Base-by-base conservation (phyloP, 2,113 vertebrate genomes). In the Osmerus mordax region DNA sequence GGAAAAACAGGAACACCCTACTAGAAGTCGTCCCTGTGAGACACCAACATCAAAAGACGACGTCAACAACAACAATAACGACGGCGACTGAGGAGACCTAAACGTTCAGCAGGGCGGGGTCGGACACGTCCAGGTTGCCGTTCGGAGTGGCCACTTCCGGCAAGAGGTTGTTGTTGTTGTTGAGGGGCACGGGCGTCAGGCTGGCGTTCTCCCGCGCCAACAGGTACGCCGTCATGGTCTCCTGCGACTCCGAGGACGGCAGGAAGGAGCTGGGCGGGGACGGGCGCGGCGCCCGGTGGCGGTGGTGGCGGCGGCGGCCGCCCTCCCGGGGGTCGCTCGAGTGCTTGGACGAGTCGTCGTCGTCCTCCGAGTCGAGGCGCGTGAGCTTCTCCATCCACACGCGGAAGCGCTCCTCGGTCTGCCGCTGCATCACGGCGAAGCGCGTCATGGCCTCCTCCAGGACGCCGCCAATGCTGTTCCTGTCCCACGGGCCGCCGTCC, bases 371-470 rank as follows among this genome's bases (percentile, higher is more conserved):
- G 89, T 96, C 93, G 85, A 96, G 92, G 69, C 84, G 92, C 23
- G 93, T 95, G 63, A 97, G 89, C 80, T 94, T 94, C 90, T 95
- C 95, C 95, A 97, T 96, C 94, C 94, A 95, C 85, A 95, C 71
- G 79, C 87, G 91, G 78, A 97, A 96, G 81, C 95, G 94, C 90
- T 97, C 94, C 93, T 96, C 94, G 19, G 94, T 95, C 92, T 98
- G 94, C 84, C 95, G 94, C 91, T 96, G 92, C 93, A 96, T 96
- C 89, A 94, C 90, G 4, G 94, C 94, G 92, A 95, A 96, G 87
- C 94, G 95, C 14, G 94, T 95, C 91, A 95, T 93, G 86, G 94
- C 94, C 92, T 96, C 96, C 93, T 96, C 95, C 90, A 96, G 90
- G 86, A 95, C 92, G 84, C 90, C 95, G 92, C 94, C 92, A 93